Base-by-base conservation (phyloP, 2,797 vertebrate genomes). In the Mus minutoides region DNA sequence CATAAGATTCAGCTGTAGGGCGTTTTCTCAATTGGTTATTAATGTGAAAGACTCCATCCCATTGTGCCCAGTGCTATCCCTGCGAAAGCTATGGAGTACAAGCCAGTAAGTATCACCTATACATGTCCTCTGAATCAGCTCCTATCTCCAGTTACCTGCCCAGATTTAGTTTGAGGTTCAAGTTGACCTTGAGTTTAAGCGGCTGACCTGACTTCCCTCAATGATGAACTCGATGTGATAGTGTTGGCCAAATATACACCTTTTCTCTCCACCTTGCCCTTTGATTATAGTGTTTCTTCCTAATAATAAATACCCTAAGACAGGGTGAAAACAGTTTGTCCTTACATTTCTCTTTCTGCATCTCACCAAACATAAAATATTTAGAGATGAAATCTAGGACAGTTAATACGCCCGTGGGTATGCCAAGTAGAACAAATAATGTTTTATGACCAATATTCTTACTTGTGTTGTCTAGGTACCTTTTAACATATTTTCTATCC, bases 71-170 rank as follows among this genome's bases (percentile, higher is more conserved):
- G 1, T 79, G 19, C 4, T 12, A 79, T 79, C 1, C 4, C 77
- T n/a, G 46, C 0, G 6, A 2, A 79, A 56, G 34, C 1, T 3
- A 1, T 8, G 3, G 12, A 22, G 11, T 56, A n/a, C 3, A 79
- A 54, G 4, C 17, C 19, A 54, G 34, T 56, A 24, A 8, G 4
- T 34, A 56, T 24, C 19, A 37, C 1, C 34, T 11, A n/a, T 3
- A 11, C 21, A 14, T 56, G 34, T 12, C 19, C 52, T n/a, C 17
- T n/a, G 8, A 34, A 34, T 49, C 7, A 77, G 6, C 7, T 49
- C 29, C 26, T 19, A 13, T 14, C 1, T 77, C 43, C 26, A 52
- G 29, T 8, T 78, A 34, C 16, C 31, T 52, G 76, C 16, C 16
- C 46, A 19, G 29, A 34, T 78, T 12, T 19, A 24, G 52, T 80